Base-by-base conservation (phyloP, 2,888 invertebrate species). In the Autographa pulchrina region DNA sequence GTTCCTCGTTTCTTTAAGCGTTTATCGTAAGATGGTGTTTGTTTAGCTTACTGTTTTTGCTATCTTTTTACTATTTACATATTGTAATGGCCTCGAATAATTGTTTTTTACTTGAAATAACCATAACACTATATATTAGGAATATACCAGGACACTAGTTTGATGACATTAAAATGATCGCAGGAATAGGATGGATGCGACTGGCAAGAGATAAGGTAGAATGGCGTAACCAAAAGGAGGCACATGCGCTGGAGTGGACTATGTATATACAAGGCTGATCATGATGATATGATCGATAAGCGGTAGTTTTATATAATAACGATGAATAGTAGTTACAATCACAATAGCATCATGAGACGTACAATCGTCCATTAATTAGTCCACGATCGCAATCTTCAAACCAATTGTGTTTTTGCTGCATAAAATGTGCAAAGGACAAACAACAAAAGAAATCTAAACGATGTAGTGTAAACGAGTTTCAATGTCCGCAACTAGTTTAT, bases 341-440 rank as follows among this genome's bases (percentile, higher is more conserved):
- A 63, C 43, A 68, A 43, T 62, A 31, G 8, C 67, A 64, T 32
- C 32, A 25, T 25, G 32, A 52, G 52, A 31, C 62, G n/a, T 61
- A 32, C 61, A 59, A 66, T 9, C n/a, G 59, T 48, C 64, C n/a
- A 41, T 78, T 67, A 78, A 71, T 70, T 66, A 68, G 56, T 32
- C 43, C 16, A 73, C 56, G 64, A 78, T 81, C 65, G 63, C 43
- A 25, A 81, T 78, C 65, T 62, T 66, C 13, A 68, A 68, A 54
- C 61, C 66, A 77, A 78, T 81, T 77, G 61, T 73, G 74, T 69
- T 64, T 77, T 77, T 74, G 48, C 78, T 64, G 5, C 48, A 62
- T 72, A 54, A 67, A 78, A 75, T 72, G 35, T 59, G 62, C 32
- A 68, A 82, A 70, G 71, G 70, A 66, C 66, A 54, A 69, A 72